Evolutionary conservation across 2,797 vertebrate species (phyloP).

Genomic region (Pangasius larnaudii): DNA sequence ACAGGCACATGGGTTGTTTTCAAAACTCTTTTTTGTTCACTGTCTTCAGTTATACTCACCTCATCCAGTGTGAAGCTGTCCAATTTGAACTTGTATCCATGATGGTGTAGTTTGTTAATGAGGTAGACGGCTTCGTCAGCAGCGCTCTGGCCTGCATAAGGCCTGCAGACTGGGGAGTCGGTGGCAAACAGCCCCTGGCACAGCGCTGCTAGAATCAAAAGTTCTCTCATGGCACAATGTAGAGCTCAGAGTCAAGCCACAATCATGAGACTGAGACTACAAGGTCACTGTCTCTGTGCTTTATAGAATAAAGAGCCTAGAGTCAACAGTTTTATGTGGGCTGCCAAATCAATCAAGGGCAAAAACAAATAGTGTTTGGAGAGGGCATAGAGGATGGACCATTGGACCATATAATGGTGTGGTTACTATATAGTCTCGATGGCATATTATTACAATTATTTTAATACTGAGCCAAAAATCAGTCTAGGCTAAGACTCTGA

Average conservation of each 20-base stretch:
- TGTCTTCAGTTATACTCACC: constrained; percentile 37
- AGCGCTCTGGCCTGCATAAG: neutral
- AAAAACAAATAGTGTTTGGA: constrained; percentile 8
- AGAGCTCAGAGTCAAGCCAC: neutral
- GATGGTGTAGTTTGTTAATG: constrained; percentile 61
- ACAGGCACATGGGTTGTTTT: neutral
- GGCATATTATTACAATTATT: neutral
- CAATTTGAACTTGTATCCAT: constrained; percentile 68
- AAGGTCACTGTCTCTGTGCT: neutral
- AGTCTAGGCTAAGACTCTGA: neutral
- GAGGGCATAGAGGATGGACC: neutral
- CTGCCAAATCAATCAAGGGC: constrained; percentile 44
- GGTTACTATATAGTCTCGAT: neutral
- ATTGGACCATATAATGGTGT: neutral
- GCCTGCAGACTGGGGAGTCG: neutral
- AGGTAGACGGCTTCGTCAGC: constrained; percentile 42
- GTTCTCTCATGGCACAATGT: constrained; percentile 56
- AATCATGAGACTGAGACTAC: neutral
- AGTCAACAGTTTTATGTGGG: constrained; percentile 47
- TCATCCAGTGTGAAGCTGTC: neutral
- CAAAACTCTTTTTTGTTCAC: neutral
- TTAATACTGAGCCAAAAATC: neutral
- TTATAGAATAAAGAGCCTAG: constrained; percentile 48
- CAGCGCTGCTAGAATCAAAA: constrained; percentile 52
- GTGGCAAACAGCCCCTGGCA: constrained; percentile 32